Evolutionary conservation across 1,140 invertebrate genomes (phyloP).

Genomic region (Meloidogyne hapla): DNA sequence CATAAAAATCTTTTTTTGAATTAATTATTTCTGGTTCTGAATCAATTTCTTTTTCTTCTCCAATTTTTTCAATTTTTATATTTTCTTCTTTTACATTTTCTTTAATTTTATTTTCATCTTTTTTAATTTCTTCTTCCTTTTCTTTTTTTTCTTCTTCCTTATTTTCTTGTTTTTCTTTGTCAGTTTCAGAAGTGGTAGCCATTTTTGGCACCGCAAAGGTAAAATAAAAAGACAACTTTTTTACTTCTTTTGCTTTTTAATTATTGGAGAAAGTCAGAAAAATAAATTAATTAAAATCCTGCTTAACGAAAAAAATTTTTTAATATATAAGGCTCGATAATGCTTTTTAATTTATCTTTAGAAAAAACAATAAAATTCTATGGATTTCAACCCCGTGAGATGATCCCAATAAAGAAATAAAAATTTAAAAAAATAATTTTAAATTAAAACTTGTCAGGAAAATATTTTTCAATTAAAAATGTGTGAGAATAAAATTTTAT

Average conservation of each 20-base stretch:
- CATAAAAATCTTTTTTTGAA: conserved; percentile 10
- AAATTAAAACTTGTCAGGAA: not conserved
- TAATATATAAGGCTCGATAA: too few species aligned
- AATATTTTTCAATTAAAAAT: not conserved
- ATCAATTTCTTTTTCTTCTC: not conserved
- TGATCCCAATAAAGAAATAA: not conserved
- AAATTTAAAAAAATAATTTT: not conserved
- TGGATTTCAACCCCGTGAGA: too few species aligned
- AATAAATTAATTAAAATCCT: too few species aligned
- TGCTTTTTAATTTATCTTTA: too few species aligned
- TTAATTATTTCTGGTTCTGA: not conserved
- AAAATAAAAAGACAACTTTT: not conserved
- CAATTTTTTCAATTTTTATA: too few species aligned
- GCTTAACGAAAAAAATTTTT: too few species aligned
- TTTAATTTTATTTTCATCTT: not conserved
- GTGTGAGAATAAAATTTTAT: not conserved
- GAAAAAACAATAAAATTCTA: too few species aligned
- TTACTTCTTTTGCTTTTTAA: not conserved
- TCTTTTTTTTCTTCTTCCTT: not conserved
- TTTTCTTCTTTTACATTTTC: not conserved
- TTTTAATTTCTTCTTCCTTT: not conserved
- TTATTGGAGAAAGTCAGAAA: too few species aligned
- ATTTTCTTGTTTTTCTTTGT: not conserved
- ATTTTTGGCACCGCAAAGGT: not conserved
- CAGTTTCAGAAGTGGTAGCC: not conserved